These are phyloP conservation scores for Cephus pulcher DNA, from an alignment of 2,888 invertebrate genomes.

Conservation along the genomic window DNA sequence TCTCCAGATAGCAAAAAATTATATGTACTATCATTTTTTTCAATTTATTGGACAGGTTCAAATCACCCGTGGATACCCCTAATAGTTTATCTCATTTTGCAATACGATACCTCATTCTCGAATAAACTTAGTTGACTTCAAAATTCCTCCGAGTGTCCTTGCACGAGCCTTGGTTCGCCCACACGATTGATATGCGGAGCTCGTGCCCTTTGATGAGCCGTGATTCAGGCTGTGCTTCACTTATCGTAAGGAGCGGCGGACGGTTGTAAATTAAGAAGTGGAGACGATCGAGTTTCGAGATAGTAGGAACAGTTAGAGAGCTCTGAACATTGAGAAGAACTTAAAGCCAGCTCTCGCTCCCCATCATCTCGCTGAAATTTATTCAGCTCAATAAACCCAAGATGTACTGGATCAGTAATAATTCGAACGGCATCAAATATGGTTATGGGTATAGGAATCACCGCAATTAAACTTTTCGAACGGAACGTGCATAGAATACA, in stretches of 20 bases:
- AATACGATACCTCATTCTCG: background rate
- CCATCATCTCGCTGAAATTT: slow-evolving; percentile 17
- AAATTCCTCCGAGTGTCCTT: background rate
- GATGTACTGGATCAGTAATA: slow-evolving; percentile 37
- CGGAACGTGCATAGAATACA: background rate
- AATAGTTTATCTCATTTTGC: background rate
- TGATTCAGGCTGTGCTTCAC: slow-evolving; percentile 27
- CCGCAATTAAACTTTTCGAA: background rate
- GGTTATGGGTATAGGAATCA: background rate
- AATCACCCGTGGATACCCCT: background rate
- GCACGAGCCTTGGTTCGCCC: slow-evolving; percentile 21
- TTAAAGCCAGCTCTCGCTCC: slow-evolving; percentile 9
- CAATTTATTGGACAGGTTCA: background rate
- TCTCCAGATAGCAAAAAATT: background rate
- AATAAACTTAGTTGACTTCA: background rate
- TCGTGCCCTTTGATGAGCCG: slow-evolving; percentile 31
- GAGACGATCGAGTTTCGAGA: slow-evolving; percentile 5
- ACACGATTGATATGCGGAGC: slow-evolving; percentile 36
- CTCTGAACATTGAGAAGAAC: slow-evolving; percentile 26
- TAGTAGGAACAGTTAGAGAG: background rate
- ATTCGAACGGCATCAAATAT: background rate
- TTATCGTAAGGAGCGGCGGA: slow-evolving; percentile 40
- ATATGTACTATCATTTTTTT: background rate
- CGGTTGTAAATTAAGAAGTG: slow-evolving; percentile 37
- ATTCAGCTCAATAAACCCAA: slow-evolving; percentile 34